A percentile compares a stretch with the other conserved stretches of the same genome.
Evolutionary conservation across 2,113 vertebrate genomes (phyloP).

Genomic region (Paracyprichromis sp.): DNA sequence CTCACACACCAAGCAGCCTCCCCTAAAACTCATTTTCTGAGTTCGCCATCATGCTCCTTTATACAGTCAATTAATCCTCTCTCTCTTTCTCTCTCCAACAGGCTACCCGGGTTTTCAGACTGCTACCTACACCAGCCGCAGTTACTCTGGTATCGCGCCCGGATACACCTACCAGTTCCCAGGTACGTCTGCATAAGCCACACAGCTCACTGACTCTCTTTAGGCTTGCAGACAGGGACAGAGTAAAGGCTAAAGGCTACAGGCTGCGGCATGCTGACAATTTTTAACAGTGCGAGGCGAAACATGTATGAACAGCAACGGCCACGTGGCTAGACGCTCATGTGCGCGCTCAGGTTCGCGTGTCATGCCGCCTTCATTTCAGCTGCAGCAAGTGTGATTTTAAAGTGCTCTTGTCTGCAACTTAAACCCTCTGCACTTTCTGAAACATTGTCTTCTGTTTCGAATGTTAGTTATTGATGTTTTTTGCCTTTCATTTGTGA

Average conservation of each 20-base stretch:
- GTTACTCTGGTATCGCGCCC: constrained; percentile 89
- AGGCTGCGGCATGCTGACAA: neutral
- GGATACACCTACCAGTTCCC: constrained; percentile 96
- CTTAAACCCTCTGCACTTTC: neutral
- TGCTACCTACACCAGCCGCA: constrained; percentile 89
- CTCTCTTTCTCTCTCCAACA: constrained; percentile 26
- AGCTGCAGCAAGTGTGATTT: neutral
- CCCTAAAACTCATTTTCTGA: neutral
- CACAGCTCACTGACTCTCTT: neutral
- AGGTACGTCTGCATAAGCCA: constrained; percentile 63
- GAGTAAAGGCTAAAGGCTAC: neutral
- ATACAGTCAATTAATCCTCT: neutral
- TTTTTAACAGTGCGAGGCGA: neutral
- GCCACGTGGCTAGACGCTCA: neutral
- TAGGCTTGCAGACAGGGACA: neutral
- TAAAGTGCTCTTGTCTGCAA: neutral
- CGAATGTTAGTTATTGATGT: neutral
- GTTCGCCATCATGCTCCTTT: neutral
- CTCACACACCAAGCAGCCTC: neutral
- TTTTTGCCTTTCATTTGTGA: neutral
- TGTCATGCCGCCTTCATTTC: neutral
- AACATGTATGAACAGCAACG: neutral
- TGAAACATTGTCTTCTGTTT: neutral
- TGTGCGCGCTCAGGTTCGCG: neutral
- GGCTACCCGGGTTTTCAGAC: constrained; percentile 95